These are phyloP conservation scores for Merops nubicus DNA, from an alignment of 2,113 vertebrate species.

Conservation along the genomic window DNA sequence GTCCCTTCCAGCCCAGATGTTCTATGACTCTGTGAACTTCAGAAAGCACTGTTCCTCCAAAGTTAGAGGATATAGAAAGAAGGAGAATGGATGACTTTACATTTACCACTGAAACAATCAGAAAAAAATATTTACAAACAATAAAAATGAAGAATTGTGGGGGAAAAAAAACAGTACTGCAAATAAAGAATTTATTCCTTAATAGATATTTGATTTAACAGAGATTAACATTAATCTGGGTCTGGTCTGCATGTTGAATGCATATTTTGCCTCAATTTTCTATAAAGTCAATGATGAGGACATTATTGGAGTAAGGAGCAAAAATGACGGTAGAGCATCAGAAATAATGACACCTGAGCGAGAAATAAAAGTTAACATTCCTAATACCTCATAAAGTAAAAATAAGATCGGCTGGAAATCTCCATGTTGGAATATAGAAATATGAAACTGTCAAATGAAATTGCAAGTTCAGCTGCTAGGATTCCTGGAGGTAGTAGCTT, in stretches of 20 bases:
- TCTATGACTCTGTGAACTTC: too few relatives aligned
- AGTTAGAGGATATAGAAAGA: neutral
- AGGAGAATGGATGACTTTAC: neutral
- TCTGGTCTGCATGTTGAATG: neutral
- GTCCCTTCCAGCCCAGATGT: too few relatives aligned
- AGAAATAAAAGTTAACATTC: slow-evolving; percentile 13
- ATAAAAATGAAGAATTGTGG: neutral
- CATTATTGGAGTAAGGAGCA: neutral
- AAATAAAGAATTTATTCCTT: neutral
- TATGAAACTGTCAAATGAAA: neutral
- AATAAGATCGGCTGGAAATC: neutral
- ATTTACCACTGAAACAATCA: neutral
- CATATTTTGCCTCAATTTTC: neutral
- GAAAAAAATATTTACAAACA: neutral
- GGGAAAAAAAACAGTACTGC: neutral
- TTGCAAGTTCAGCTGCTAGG: neutral
- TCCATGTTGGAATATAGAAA: neutral
- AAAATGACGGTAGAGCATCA: neutral
- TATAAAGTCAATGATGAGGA: neutral
- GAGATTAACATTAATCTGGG: neutral
- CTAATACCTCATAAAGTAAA: slow-evolving; percentile 25
- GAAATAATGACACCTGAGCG: neutral
- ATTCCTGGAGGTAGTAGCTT: neutral
- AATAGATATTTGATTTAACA: neutral
- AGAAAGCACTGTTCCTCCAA: neutral